Evolutionary conservation across 2,797 vertebrate species (phyloP).

Genomic region (Crossoptilon crossoptilon): DNA sequence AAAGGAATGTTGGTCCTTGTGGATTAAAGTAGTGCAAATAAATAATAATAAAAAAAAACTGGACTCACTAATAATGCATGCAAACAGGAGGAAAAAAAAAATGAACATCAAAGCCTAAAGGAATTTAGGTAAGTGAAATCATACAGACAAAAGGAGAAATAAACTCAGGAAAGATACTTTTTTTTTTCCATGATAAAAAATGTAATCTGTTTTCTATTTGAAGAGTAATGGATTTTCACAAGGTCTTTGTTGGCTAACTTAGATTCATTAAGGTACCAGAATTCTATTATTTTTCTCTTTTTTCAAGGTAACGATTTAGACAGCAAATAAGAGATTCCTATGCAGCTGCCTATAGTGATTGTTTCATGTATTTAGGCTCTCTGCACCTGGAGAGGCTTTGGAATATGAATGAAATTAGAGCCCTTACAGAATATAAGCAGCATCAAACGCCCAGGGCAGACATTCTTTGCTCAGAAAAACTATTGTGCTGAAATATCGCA

Average conservation of each 20-base stretch:
- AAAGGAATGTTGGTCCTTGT: background rate
- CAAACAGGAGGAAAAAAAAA: background rate
- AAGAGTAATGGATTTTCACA: conserved; percentile 25
- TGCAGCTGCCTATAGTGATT: background rate
- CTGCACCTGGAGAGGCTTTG: background rate
- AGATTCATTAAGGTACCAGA: background rate
- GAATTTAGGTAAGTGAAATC: conserved; percentile 27
- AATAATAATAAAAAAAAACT: background rate
- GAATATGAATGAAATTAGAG: background rate
- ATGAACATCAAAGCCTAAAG: background rate
- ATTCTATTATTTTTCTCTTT: background rate
- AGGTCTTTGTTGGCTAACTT: background rate
- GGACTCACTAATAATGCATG: background rate
- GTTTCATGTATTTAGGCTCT: background rate
- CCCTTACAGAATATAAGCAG: background rate
- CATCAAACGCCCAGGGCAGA: background rate
- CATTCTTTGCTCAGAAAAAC: background rate
- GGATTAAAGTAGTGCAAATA: background rate
- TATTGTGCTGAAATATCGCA: background rate
- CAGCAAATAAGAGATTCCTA: background rate
- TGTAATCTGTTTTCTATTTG: background rate
- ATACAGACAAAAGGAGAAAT: background rate
- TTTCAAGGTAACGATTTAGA: background rate
- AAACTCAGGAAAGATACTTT: background rate
- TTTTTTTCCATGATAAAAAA: background rate